Evolutionary conservation across 2,797 vertebrate species (phyloP).

Genomic region (Dallia pectoralis): DNA sequence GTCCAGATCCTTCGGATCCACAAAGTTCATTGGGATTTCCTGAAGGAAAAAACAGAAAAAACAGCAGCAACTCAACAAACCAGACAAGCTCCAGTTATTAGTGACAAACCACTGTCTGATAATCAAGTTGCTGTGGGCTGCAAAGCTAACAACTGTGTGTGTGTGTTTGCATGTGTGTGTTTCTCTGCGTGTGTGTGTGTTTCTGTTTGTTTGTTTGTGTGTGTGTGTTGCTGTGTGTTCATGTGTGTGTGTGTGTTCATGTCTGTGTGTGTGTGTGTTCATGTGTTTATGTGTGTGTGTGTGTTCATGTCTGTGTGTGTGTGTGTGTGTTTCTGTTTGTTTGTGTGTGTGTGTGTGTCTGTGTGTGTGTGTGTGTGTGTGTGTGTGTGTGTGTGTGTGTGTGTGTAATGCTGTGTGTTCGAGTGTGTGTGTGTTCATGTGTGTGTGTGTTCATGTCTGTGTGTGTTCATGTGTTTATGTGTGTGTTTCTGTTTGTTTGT

Average conservation of each 20-base stretch:
- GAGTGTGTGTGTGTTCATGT: too few species aligned
- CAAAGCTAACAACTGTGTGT: not conserved
- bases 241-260: not conserved
- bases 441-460: too few species aligned
- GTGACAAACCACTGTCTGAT: too few species aligned
- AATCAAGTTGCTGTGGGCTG: too few species aligned
- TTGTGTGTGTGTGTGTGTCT: not conserved
- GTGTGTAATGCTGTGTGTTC: too few species aligned
- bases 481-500: not conserved
- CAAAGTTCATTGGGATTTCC: constrained; percentile 99
- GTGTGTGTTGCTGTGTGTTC: too few species aligned
- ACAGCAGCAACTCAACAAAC: too few species aligned
- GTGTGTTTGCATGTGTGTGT: not conserved
- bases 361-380: not conserved
- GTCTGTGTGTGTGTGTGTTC: constrained; percentile 1
- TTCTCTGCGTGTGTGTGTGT: not conserved
- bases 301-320: not conserved
- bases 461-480: not conserved
- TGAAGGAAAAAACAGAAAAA: constrained; percentile 47
- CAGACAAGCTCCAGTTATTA: too few species aligned
- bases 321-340: too few species aligned
- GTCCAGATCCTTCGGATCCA: constrained; percentile 93
- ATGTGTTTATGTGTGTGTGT: not conserved
- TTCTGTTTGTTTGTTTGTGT: not conserved
- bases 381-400: not conserved